Conservation (phyloP, 2,797 vertebrate species). For the Anabas testudineus region DNA sequence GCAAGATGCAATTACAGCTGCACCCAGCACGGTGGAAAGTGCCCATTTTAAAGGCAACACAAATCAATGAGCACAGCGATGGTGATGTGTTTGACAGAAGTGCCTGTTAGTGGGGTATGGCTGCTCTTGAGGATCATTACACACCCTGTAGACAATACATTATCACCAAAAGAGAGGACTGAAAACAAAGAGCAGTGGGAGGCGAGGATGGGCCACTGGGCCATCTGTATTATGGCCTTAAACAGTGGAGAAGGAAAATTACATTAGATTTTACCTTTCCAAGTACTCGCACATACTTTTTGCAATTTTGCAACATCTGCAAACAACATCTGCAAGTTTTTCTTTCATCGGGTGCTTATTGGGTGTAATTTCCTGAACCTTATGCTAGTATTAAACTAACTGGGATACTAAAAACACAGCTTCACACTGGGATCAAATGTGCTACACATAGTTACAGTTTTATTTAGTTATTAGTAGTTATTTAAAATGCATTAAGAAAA, state of each 20-base stretch:
- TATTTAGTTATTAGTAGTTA: neutral
- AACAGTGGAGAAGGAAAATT: slow-evolving; percentile 74
- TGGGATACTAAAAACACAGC: neutral
- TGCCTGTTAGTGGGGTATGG: slow-evolving; percentile 90
- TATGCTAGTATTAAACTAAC: slow-evolving; percentile 2
- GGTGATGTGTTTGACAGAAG: slow-evolving; percentile 95
- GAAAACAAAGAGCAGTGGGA: slow-evolving; percentile 87
- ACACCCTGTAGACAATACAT: slow-evolving; percentile 89
- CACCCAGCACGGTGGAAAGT: slow-evolving; percentile 84
- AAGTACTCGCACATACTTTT: slow-evolving; percentile 32
- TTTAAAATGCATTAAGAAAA: neutral
- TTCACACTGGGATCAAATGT: neutral
- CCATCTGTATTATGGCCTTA: slow-evolving; percentile 83
- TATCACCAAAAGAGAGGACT: slow-evolving; percentile 82
- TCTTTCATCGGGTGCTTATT: neutral
- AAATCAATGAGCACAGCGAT: slow-evolving; percentile 95
- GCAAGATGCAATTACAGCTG: slow-evolving; percentile 94
- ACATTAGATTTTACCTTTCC: slow-evolving; percentile 34
- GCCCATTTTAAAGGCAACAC: slow-evolving; percentile 92
- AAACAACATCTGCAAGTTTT: slow-evolving; percentile 24
- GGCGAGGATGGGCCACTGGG: slow-evolving; percentile 57
- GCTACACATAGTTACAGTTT: neutral
- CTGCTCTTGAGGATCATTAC: slow-evolving; percentile 92
- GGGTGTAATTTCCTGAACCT: slow-evolving; percentile 2
- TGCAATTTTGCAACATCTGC: slow-evolving; percentile 49